Base-by-base conservation (phyloP, 2,888 invertebrate genomes). In the Hartigia nigra region DNA sequence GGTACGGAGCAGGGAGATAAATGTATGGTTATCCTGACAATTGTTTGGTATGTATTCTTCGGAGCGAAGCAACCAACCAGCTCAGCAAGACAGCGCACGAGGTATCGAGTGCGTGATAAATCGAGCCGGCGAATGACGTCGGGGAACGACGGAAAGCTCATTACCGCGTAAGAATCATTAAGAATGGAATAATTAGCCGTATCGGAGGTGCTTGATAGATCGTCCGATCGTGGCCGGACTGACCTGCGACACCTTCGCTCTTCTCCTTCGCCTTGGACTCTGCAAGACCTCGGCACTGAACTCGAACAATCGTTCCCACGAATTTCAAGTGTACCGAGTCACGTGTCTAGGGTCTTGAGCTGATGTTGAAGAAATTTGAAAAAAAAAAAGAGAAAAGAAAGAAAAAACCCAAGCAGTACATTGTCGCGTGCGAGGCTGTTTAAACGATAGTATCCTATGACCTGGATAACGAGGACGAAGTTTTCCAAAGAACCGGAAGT, bases 101-200 rank as follows among this genome's bases (percentile, higher is more conserved):
- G 23, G 39, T 55, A 55, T 74, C 35, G 70, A 72, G 70, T 32
- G 77, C 36, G 37, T 35, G 74, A 39, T 31, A 74, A 36, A 77
- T 31, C 69, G 35, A 37, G 32, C 55, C 32, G 31, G 72, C 72
- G 34, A 76, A n/a, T 36, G 74, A 74, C 55, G 77, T n/a, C 74
- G 74, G 4, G 70, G 77, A 77, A 23, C 36, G 74, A 78, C 69
- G 36, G n/a, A 76, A 37, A 76, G 76, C 78, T 78, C 76, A 76
- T 78, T 76, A 78, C 74, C 76, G 35, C 75, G 75, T 85, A 85
- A 85, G 84, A 85, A 83, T 86, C 85, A 86, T 86, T 86, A 86
- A 84, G 86, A 86, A 84, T 84, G 85, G 86, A 86, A 86, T 86
- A 86, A 86, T 86, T 86, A 86, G 84, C 84, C 70, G 78, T 86